phyloP scores from a whole-genome alignment of 2,797 vertebrate species.

The Pseudochromis fuscus region DNA sequence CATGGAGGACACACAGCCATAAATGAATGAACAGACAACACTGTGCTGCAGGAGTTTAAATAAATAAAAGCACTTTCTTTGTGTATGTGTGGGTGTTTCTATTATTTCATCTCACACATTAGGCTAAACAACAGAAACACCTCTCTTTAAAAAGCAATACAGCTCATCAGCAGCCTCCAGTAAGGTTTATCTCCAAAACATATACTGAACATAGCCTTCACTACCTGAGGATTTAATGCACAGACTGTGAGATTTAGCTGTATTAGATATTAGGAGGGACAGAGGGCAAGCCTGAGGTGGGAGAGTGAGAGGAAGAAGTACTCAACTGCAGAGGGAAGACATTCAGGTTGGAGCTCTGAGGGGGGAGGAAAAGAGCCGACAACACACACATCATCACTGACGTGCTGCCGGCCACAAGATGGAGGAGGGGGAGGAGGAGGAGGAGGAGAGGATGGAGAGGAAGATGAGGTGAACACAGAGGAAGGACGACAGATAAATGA shows the following conservation, averaged over 20 bases:
- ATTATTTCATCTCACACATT: no score
- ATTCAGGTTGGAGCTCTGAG: conserved; percentile 40
- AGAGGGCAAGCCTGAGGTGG: background rate
- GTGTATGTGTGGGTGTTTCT: no score
- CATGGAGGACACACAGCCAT: background rate
- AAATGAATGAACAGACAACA: background rate
- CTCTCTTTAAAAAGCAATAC: no score
- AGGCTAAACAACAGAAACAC: no score
- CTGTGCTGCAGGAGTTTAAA: background rate
- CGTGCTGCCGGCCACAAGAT: conserved; percentile 38
- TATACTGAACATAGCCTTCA: no score
- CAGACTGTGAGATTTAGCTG: background rate
- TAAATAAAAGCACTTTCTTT: no score
- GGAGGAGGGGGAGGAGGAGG: conserved; percentile 6
- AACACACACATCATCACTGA: conserved; percentile 51
- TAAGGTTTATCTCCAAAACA: no score
- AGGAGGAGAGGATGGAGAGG: background rate
- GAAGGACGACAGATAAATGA: background rate
- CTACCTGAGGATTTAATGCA: no score
- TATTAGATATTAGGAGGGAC: background rate
- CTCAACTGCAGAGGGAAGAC: conserved; percentile 71
- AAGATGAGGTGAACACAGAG: background rate
- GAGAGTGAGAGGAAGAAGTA: conserved; percentile 40
- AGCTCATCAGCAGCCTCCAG: no score
- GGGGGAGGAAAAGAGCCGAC: conserved; percentile 52